Evolutionary conservation across 2,888 invertebrate species (phyloP), one percentile per base, ranked within the genome.

Genomic region (Megamerina dolium): DNA sequence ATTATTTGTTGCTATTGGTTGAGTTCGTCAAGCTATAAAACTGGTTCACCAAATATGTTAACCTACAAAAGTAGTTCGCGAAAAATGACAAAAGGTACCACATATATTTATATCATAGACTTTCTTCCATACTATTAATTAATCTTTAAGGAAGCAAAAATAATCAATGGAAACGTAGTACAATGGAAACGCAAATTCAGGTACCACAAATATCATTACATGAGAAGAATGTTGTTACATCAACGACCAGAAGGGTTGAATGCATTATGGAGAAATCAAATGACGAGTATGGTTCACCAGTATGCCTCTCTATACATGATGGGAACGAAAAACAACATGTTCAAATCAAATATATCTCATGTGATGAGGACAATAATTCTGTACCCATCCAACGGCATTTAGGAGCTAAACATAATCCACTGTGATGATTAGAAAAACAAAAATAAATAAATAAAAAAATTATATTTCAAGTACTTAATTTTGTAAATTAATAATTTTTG

Each of bases 1-100:
- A 82, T 81, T 3, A 78, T 83, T 42, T 83, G 82, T 62, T 78
- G 80, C 36, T 80, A 80, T 75, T 75, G 75, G 30, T 53, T 62
- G 41, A 53, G 57, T 13, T 39, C 55, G 4, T 51, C 49, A 3
- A 54, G 58, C 12, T 56, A 56, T 26, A 60, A 60, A 43, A 54
- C 50, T 14, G 57, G 61, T 33, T 61, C 66, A 2, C 57, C 63
- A 4, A 63, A 56, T 46, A 52, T 58, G 43, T 46, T 52, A 30
- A 41, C 50, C 16, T 54, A 62, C 38, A 61, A 61, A 31, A 52
- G 58, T 31, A 57, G 59, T 38, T 60, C 59, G 9, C 54, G 58
- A 27, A 53, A 58, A 17, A 45, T 60, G 61, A 48, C 6, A 41
- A 34, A 30, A 34, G 14, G 38, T 39, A 47, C 38, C 39, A 33